Conservation (phyloP, 2,113 vertebrate genomes). For the Etheostoma cragini region DNA sequence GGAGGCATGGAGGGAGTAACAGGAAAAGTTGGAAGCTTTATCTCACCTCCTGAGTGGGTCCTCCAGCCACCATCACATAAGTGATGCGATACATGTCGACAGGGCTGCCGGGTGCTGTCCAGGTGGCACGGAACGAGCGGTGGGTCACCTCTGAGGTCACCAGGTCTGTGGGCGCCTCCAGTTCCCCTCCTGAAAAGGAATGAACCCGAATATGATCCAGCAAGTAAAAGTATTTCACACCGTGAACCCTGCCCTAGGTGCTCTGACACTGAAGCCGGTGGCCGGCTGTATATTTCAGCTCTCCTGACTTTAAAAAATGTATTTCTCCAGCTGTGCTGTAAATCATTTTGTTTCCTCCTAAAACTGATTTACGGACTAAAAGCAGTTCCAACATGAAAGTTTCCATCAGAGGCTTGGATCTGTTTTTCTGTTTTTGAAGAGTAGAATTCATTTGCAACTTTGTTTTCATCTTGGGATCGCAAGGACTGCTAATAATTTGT, state of each 20-base stretch:
- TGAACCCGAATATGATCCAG: slow-evolving; percentile 14
- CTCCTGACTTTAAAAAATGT: slow-evolving; percentile 3
- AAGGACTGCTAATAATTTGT: not conserved
- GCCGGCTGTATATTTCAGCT: slow-evolving; percentile 23
- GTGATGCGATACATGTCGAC: slow-evolving; percentile 92
- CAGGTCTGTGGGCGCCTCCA: slow-evolving; percentile 86
- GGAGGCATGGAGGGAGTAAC: too few species aligned
- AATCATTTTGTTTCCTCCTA: slow-evolving; percentile 51
- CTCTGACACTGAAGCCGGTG: slow-evolving; percentile 4
- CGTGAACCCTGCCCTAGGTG: slow-evolving; percentile 17
- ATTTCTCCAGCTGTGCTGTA: slow-evolving; percentile 27
- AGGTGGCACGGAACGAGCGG: slow-evolving; percentile 90
- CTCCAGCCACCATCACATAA: slow-evolving; percentile 86
- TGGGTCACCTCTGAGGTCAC: slow-evolving; percentile 92
- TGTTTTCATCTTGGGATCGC: not conserved
- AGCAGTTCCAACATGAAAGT: slow-evolving; percentile 10
- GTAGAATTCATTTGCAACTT: not conserved
- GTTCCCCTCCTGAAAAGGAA: slow-evolving; percentile 47
- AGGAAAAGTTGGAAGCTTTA: not conserved
- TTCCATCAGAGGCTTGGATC: slow-evolving; percentile 38
- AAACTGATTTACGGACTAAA: slow-evolving; percentile 60
- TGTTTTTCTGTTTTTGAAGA: not conserved
- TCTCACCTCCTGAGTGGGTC: slow-evolving; percentile 86
- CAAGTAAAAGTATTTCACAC: slow-evolving; percentile 49
- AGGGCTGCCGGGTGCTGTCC: slow-evolving; percentile 87